Evolutionary conservation across 2,888 invertebrate species (phyloP), one percentile per base, ranked within the genome.

Genomic region (Orchesella flavescens): DNA sequence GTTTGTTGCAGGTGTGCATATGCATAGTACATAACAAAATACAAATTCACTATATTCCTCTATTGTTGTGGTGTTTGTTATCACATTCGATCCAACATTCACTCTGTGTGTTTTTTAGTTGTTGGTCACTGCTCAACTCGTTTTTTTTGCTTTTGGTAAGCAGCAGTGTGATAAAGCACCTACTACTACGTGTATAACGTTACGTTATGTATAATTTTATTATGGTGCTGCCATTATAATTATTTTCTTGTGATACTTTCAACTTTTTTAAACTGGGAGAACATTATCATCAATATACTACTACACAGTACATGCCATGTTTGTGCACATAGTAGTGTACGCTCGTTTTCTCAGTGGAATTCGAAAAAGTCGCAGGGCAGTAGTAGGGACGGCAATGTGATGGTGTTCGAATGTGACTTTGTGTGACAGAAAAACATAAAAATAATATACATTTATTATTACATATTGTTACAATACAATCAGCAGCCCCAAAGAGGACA

Each of bases 191-290:
- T 57, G 17, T 21, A 17, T 57, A 1, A 34, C 34, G 43, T 43
- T 43, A 66, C 43, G 17, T 34, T 43, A 43, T 43, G 1, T 43
- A 57, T 21, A 57, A 10, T 57, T 17, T n/a, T n/a, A 53, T 53
- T 15, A 9, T n/a, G 15, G 17, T 53, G 53, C 53, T 66, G 44
- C 43, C 34, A 66, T 43, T 66, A 66, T 57, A 21, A 10, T 17
- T 17, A 24, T 34, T 66, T 34, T 43, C 17, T 15, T 66, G 65
- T 66, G 65, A 66, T 66, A 66, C 65, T 66, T 66, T 66, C 65
- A 43, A 66, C 43, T 66, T 66, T 66, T 66, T 66, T 63, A 34
- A 34, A 34, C 34, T 34, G 34, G 34, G 34, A 34, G 34, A 34
- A 34, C 34, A 34, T 34, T 34, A 34, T 34, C 34, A 34, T 34